Evolutionary conservation across 2,113 vertebrate species (phyloP), one percentile per base, ranked within the genome.

Genomic region (Clarias macrocephalus): DNA sequence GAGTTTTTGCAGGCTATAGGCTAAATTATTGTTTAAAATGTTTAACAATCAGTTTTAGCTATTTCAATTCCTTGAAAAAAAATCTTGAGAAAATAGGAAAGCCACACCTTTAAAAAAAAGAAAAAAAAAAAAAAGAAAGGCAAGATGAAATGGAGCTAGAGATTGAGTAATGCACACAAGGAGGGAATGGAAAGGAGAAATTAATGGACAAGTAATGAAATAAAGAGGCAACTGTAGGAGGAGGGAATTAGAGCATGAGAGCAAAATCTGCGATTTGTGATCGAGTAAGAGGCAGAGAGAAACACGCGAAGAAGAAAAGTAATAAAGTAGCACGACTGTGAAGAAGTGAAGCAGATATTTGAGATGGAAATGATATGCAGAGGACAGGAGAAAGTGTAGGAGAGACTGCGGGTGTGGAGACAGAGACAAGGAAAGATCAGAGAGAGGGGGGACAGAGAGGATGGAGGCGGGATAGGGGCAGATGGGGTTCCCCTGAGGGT

Each of bases 401-500:
- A 84, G 30, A 65, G 28, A 62, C 16, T 25, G 48, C 2, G 60
- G 16, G 63, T 85, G 28, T 5, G 23, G 33, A 79, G 85, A 70
- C 68, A 73, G 33, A 60, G 30, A 87, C 11, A 72, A 54, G 62
- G 48, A 42, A 30, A 76, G 83, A 85, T 90, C 75, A 86, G 85
- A 86, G 90, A 80, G 84, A 87, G 42, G 86, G 90, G 90, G 65
- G 70, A 73, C 60, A 65, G 66, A 21, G 76, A 81, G 82, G 82
- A 89, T 70, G 84, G 80, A 77, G 48, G 80, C 63, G 76, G 88
- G 86, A 87, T 76, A 80, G 88, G 86, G 88, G 86, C 86, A 87
- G 85, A 89, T 86, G 82, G 70, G 83, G 79, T 86, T 88, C 92
- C 93, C 93, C 93, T 28, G 88, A 92, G 93, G 93, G 94, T 89